Evolutionary conservation across 2,797 vertebrate genomes (phyloP).

Genomic region (Lophius americanus): DNA sequence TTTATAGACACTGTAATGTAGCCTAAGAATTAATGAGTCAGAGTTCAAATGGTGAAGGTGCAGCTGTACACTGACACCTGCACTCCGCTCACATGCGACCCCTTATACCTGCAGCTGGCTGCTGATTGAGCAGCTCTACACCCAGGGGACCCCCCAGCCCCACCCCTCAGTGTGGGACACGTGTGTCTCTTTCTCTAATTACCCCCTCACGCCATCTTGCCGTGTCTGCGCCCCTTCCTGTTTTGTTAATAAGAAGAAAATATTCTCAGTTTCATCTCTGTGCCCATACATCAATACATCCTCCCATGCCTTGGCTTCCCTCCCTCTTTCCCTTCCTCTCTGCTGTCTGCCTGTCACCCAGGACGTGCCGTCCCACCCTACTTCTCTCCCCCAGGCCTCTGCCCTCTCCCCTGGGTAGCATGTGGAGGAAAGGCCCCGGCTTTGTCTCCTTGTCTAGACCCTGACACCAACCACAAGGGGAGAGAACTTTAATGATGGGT

Average conservation of each 20-base stretch:
- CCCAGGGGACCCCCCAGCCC: constrained; percentile 52
- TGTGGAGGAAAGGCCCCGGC: constrained; percentile 66
- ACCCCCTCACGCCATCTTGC: constrained; percentile 66
- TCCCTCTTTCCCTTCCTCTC: not conserved
- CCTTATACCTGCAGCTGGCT: constrained; percentile 77
- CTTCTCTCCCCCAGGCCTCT: constrained; percentile 56
- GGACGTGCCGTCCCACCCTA: constrained; percentile 40
- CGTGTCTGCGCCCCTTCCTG: constrained; percentile 56
- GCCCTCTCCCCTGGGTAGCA: constrained; percentile 71
- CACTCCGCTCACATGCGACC: constrained; percentile 42
- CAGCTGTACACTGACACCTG: constrained; percentile 75
- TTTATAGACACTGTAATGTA: constrained; percentile 65
- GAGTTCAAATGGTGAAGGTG: constrained; percentile 71
- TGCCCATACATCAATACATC: constrained; percentile 37
- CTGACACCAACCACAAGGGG: constrained; percentile 70
- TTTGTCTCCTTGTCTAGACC: constrained; percentile 74
- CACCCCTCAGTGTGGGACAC: constrained; percentile 64
- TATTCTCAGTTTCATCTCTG: constrained; percentile 58
- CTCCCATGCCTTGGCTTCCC: constrained; percentile 13
- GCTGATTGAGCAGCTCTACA: constrained; percentile 76
- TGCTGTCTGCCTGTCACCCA: constrained; percentile 60
- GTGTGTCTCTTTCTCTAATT: constrained; percentile 75
- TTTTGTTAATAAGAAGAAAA: constrained; percentile 46
- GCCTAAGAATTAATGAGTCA: constrained; percentile 73
- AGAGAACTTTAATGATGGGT: constrained; percentile 77